phyloP scores from a whole-genome alignment of 2,888 invertebrate species.

The Blera fallax region DNA sequence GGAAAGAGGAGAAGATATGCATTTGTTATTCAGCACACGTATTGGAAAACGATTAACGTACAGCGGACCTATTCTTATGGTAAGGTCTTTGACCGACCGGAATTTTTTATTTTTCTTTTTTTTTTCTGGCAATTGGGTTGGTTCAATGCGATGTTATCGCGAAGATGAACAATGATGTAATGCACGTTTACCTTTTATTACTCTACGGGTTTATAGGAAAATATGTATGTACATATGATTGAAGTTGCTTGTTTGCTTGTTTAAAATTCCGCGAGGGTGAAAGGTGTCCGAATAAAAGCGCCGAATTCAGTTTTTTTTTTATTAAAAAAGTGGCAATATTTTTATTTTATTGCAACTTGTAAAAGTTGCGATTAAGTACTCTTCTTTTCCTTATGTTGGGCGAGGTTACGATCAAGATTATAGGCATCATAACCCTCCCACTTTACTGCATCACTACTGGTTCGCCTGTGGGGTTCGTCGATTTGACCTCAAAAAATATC shows the following conservation, averaged over 20 bases:
- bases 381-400: too few species aligned
- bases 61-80: neutral
- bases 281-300: too few species aligned
- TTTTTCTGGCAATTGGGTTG: neutral
- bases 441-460: too few species aligned
- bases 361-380: too few species aligned
- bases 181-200: neutral
- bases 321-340: too few species aligned
- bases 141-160: neutral
- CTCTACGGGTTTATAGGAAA: neutral
- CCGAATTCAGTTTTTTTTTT: too few species aligned
- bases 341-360: too few species aligned
- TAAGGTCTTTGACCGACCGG: conserved; percentile 19
- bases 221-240: neutral
- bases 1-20: neutral
- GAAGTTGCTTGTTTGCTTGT: neutral
- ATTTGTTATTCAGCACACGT: conserved; percentile 19
- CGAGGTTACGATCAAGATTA: too few species aligned
- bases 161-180: neutral
- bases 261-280: neutral
- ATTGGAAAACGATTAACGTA: conserved; percentile 8
- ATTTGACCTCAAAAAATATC: too few species aligned
- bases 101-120: neutral
- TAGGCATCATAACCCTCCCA: too few species aligned
- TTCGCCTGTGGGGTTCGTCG: too few species aligned